Conservation (phyloP, 2,113 vertebrate species). For the Oreocharis arfaki region DNA sequence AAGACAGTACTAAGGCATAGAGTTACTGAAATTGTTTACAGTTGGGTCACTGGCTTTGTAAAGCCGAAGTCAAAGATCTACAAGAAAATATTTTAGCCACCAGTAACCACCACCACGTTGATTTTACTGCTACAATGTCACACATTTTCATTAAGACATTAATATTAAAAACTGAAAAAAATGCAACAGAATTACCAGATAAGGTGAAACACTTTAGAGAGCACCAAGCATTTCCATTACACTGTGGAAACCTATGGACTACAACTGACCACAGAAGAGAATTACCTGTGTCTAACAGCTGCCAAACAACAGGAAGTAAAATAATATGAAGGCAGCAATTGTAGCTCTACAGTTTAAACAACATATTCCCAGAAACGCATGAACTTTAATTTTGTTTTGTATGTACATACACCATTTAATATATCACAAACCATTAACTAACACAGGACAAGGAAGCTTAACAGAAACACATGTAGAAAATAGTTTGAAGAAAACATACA, state of each 20-base stretch:
- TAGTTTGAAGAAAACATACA: neutral
- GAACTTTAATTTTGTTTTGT: neutral
- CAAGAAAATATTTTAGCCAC: neutral
- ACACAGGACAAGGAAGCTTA: neutral
- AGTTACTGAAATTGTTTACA: neutral
- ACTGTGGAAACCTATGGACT: neutral
- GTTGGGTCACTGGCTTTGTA: neutral
- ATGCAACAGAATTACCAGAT: neutral
- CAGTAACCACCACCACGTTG: neutral
- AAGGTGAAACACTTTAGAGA: neutral
- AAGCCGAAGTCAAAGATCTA: neutral
- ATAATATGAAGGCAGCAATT: neutral
- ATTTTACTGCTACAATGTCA: neutral
- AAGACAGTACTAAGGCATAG: neutral
- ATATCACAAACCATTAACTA: neutral
- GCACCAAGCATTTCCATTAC: neutral
- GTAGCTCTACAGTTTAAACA: neutral
- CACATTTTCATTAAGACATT: neutral
- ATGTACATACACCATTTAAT: neutral
- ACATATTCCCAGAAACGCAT: neutral
- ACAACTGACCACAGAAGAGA: neutral
- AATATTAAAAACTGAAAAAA: neutral
- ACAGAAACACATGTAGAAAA: neutral
- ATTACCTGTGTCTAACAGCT: neutral
- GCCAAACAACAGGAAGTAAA: neutral